Conservation (phyloP, 1,140 invertebrate species). For the Ooceraea biroi region DNA sequence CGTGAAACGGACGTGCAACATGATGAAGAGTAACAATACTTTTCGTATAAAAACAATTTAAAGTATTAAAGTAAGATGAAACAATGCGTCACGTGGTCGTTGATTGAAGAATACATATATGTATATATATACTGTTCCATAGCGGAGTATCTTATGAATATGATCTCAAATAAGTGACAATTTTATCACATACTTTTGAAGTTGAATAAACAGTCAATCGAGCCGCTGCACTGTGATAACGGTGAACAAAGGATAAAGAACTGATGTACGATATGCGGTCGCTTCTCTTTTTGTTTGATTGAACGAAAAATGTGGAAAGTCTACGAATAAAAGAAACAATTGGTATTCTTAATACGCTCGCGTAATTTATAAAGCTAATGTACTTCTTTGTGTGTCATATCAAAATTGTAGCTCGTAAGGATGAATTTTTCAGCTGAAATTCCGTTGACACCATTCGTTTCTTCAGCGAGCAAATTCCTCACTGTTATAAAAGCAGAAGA, state of each 20-base stretch:
- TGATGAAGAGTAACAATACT: constrained; percentile 10
- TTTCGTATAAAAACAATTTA: constrained; percentile 14
- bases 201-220: constrained; percentile 10
- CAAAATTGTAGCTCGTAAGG: constrained; percentile 69
- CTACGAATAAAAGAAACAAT: constrained; percentile 39
- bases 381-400: constrained; percentile 67
- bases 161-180: constrained; percentile 34
- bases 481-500: background rate
- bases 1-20: constrained; percentile 1
- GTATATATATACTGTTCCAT: constrained; percentile 21
- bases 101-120: constrained; percentile 18
- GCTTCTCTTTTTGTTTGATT: constrained; percentile 64
- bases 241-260: constrained; percentile 1
- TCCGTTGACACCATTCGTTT: background rate
- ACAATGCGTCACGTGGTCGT: background rate
- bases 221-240: constrained; percentile 13
- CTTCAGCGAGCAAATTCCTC: background rate
- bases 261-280: constrained; percentile 47
- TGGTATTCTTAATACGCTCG: constrained; percentile 65
- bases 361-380: constrained; percentile 63
- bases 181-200: constrained; percentile 19
- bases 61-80: constrained; percentile 14
- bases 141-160: constrained; percentile 18
- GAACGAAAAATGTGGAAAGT: constrained; percentile 58
- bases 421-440: constrained; percentile 32